Evolutionary conservation across 2,113 vertebrate species (phyloP), one percentile per base, ranked within the genome.

Genomic region (Gnathonemus longibarbis): DNA sequence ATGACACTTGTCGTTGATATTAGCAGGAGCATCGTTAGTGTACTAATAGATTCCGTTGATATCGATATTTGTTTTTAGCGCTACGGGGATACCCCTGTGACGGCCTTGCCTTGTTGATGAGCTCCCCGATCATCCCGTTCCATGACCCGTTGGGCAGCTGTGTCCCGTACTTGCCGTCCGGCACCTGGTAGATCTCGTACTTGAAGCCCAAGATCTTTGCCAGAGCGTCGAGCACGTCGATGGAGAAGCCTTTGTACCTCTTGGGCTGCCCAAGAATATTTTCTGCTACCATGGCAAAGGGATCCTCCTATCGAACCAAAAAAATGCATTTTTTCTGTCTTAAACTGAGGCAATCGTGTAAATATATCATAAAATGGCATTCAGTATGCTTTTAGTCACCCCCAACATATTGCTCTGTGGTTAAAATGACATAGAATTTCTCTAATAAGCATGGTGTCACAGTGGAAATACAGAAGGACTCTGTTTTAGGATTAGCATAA

Each of bases 251-350:
- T 95, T 99, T 99, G 6, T 99, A 99, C 46, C 97, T 95, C 91
- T 99, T 99, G 0, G 98, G 98, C 93, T 99, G 98, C 7, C 98
- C 98, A 46, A 99, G 97, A 90, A 99, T 99, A 94, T 99, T 99
- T 92, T 99, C 98, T 0, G 98, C 98, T 90, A 99, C 98, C 98
- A 99, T 99, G 91, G 99, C 97, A 70, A 99, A 99, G 88, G 98
- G 98, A 56, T 99, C 98, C 96, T 99, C 98, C 98, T 99, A 93
- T 85, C 6, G 35, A 58, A 53, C 31, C 3, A 85, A 84, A 11
- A 56, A 21, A 84, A 21, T 24, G 6, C 17, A 9, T 84, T 84
- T 48, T 84, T 48, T 48, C 42, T 13, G 17, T 84, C 39, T 48
- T 84, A 46, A 84, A 84, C 80, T 42, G 45, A 21, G 45, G 5